These are phyloP conservation scores for Sisyra nigra DNA, from an alignment of 2,888 invertebrate species.

Conservation along the genomic window DNA sequence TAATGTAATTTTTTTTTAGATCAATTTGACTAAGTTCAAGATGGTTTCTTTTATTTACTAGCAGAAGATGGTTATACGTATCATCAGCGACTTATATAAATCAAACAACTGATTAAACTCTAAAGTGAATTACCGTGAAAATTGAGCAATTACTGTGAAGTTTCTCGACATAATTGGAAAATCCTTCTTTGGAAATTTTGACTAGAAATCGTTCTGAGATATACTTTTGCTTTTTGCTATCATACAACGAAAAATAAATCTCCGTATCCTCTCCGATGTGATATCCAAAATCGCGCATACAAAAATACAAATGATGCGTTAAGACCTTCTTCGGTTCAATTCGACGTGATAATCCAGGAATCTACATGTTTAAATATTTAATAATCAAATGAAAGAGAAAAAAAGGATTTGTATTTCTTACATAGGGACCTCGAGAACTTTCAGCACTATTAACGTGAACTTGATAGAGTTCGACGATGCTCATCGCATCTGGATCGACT, in stretches of 20 bases:
- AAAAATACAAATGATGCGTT: slow-evolving; percentile 70
- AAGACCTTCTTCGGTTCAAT: slow-evolving; percentile 39
- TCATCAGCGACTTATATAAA: too few relatives aligned
- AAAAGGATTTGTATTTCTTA: slow-evolving; percentile 35
- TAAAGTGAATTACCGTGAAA: slow-evolving; percentile 40
- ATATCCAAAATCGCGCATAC: slow-evolving; percentile 77
- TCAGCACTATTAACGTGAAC: slow-evolving; percentile 63
- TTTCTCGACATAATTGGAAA: slow-evolving; percentile 77
- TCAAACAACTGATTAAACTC: slow-evolving; percentile 6
- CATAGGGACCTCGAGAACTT: slow-evolving; percentile 48
- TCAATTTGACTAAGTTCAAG: too few relatives aligned
- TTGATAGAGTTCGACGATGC: slow-evolving; percentile 75
- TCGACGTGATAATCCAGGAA: slow-evolving; percentile 18
- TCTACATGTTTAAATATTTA: slow-evolving; percentile 14
- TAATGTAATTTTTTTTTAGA: too few relatives aligned
- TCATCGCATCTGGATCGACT: slow-evolving; percentile 79
- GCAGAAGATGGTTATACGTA: slow-evolving; percentile 3
- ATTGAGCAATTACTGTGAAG: slow-evolving; percentile 77
- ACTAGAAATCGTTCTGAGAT: slow-evolving; percentile 82
- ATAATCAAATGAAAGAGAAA: slow-evolving; percentile 26
- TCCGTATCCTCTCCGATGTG: slow-evolving; percentile 82
- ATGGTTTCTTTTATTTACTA: slow-evolving; percentile 9
- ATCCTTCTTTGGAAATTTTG: slow-evolving; percentile 76
- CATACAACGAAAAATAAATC: slow-evolving; percentile 74
- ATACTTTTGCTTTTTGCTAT: slow-evolving; percentile 58